phyloP scores from a whole-genome alignment of 2,888 invertebrate species.

The Oligia fasciuncula region DNA sequence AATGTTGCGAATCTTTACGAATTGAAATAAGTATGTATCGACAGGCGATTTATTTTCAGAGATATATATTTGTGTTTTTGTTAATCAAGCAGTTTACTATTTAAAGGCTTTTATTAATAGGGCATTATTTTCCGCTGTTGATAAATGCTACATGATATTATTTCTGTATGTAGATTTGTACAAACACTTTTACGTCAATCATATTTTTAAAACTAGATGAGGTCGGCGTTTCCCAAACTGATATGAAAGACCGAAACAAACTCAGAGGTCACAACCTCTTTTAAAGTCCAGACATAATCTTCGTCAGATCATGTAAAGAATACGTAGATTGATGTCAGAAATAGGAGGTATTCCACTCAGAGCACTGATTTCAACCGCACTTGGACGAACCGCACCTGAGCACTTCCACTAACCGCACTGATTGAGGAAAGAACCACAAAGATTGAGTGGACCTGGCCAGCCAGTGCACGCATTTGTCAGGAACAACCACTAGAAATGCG shows the following conservation, averaged over 20 bases:
- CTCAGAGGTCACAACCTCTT: not conserved
- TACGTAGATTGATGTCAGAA: too few relatives aligned
- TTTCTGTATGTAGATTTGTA: not conserved
- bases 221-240: not conserved
- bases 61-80: slow-evolving; percentile 1
- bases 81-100: slow-evolving; percentile 3
- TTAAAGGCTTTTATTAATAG: not conserved
- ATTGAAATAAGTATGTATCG: not conserved
- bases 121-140: not conserved
- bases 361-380: too few relatives aligned
- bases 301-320: too few relatives aligned
- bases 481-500: too few relatives aligned
- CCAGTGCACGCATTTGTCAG: too few relatives aligned
- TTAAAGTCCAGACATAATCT: not conserved
- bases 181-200: not conserved
- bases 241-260: not conserved
- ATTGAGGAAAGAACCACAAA: too few relatives aligned
- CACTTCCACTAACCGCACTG: too few relatives aligned
- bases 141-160: not conserved
- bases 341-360: too few relatives aligned
- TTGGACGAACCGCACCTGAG: too few relatives aligned
- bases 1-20: slow-evolving; percentile 3
- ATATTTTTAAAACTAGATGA: not conserved
- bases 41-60: not conserved
- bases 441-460: too few relatives aligned